phyloP scores from a whole-genome alignment of 2,113 vertebrate species.

The Anthoscopus minutus region DNA sequence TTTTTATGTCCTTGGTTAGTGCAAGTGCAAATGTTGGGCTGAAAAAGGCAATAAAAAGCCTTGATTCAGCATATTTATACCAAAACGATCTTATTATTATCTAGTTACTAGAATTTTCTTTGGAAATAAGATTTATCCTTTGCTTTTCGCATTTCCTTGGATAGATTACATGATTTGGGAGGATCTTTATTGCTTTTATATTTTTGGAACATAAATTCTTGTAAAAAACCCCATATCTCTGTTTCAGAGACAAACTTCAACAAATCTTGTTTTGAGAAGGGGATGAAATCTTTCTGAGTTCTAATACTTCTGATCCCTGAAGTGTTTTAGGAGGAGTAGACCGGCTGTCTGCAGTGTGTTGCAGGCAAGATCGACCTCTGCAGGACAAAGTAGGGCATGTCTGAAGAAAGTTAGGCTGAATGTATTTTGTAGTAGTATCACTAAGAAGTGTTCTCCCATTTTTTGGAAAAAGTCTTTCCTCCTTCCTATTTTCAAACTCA shows the following conservation, averaged over 20 bases:
- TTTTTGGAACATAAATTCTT: background rate
- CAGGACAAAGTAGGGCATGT: slow-evolving; percentile 37
- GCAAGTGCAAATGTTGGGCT: background rate
- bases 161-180: background rate
- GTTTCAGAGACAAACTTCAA: background rate
- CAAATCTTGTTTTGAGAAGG: background rate
- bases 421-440: background rate
- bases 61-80: background rate
- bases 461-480: background rate
- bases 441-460: background rate
- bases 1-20: background rate
- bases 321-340: background rate
- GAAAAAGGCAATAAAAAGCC: background rate
- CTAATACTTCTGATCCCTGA: background rate
- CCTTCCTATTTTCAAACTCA: background rate
- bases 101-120: background rate
- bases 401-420: background rate
- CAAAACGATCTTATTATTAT: background rate
- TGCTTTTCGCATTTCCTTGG: background rate
- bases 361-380: slow-evolving; percentile 72
- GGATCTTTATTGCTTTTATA: rapidly evolving
- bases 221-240: background rate
- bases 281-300: background rate
- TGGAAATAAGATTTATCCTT: background rate
- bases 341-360: background rate